Evolutionary conservation across 2,113 vertebrate species (phyloP), one percentile per base, ranked within the genome.

Genomic region (Siniperca knerii): DNA sequence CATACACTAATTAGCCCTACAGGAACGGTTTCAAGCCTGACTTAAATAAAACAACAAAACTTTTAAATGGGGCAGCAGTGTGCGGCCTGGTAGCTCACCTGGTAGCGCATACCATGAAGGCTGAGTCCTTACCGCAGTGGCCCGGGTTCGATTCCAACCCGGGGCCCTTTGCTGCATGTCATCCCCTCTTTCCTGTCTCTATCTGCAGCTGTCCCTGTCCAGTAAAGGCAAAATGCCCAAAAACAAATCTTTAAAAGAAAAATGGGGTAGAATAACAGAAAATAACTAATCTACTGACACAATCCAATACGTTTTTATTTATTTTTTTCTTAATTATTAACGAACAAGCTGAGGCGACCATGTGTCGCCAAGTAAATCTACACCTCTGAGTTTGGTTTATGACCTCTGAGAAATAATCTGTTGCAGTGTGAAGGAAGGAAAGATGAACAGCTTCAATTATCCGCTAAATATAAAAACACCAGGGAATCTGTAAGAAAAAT

Each of bases 361-460:
- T 9, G 48, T 74, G 61, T 60, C 16, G 1, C 1, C 61, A 37
- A 73, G 3, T 75, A 25, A 73, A 70, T 69, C 40, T 16, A 40
- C n/a, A 46, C 29, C 37, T n/a, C 44, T 29, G 35, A 77, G 33
- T 62, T 76, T 75, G 65, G 4, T 75, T 68, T 64, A 70, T 46
- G 65, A 82, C 78, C 75, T 70, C 37, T 70, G 54, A 81, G 62
- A 42, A 69, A 81, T 66, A 57, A 73, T 35, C 21, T 71, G 65
- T 77, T 74, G 11, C 29, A 7, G 23, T 37, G 57, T 71, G 73
- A 80, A 64, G 33, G n/a, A 12, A 65, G 73, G 5, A 35, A 75
- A 81, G 76, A 79, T 48, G 60, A 75, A 85, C 44, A 68, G 48
- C 79, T 75, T 74, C 69, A 87, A 54, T 74, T 87, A 77, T 25